These are phyloP conservation scores for Malachius bipustulatus DNA, from an alignment of 2,888 invertebrate genomes.

Conservation along the genomic window DNA sequence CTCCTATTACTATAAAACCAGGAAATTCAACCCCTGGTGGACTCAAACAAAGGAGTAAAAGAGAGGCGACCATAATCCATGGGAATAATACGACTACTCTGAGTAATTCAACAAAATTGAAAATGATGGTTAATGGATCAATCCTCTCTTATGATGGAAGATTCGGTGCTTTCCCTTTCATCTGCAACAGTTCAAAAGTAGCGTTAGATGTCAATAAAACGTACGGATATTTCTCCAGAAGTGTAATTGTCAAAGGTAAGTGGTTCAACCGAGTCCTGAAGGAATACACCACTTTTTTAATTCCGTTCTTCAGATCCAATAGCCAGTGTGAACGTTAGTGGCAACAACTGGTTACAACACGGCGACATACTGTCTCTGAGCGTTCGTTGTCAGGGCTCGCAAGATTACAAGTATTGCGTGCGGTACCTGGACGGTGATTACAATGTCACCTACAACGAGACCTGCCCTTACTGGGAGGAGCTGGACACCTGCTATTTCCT, in stretches of 20 bases:
- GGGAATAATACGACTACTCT: conserved; percentile 17
- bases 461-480: conserved; percentile 39
- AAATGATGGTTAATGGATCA: conserved; percentile 27
- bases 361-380: conserved; percentile 63
- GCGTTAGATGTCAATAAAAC: conserved; percentile 53
- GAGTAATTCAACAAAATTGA: conserved; percentile 13
- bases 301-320: conserved; percentile 50
- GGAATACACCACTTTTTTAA: not conserved
- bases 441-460: conserved; percentile 68
- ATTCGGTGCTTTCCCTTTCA: conserved; percentile 34
- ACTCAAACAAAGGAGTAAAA: conserved; percentile 21
- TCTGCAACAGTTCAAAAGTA: conserved; percentile 50
- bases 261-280: conserved; percentile 9
- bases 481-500: conserved; percentile 48
- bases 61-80: conserved; percentile 19
- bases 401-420: conserved; percentile 61
- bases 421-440: conserved; percentile 50
- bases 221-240: conserved; percentile 60
- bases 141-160: conserved; percentile 28
- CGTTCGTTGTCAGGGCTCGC: conserved; percentile 63
- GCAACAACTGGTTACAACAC: conserved; percentile 72
- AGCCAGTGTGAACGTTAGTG: conserved; percentile 53
- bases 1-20: not conserved
- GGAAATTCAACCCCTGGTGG: conserved; percentile 16
- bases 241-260: conserved; percentile 57